Evolutionary conservation across 2,113 vertebrate genomes (phyloP), one percentile per base, ranked within the genome.

Genomic region (Periophthalmodon schlosseri): DNA sequence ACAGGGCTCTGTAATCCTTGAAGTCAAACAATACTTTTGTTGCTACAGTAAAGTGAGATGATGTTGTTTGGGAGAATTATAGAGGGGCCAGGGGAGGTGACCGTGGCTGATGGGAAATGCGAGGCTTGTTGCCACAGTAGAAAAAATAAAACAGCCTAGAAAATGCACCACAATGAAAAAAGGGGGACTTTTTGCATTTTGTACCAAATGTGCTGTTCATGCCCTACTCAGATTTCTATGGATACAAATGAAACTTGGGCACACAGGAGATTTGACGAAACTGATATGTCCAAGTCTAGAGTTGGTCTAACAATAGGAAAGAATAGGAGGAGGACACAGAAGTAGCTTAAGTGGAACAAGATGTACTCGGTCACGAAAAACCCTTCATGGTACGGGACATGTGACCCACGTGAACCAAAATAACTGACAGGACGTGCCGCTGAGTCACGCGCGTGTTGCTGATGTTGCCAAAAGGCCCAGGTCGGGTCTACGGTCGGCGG

Each of bases 41-140:
- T 2, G 0, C 13, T 54, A 46, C 47, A 75, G 70, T 60, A 39
- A 78, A 85, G 78, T 75, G 70, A n/a, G 20, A 69, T 60, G 75
- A 78, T 67, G 70, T 68, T 5, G 13, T 74, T 84, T 77, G 75
- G 75, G 70, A 85, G 77, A 81, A 79, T 63, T 74, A 73, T 71
- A 50, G 69, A 49, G 69, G 54, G 69, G 73, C 52, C 77, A 68
- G 33, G 73, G 54, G 78, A 79, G 65, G 74, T 72, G 81, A 84
- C 69, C 21, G 6, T 75, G 77, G 68, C 77, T 88, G 88, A 87
- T 87, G 86, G 86, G 84, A 90, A 89, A 86, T 78, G 73, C 79
- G 83, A 86, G 79, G 84, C 79, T 74, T 9, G 52, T 69, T 86
- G 76, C 85, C 78, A 69, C 28, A 34, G 74, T 65, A 72, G 49